Evolutionary conservation across 2,888 invertebrate genomes (phyloP), one percentile per base, ranked within the genome.

Genomic region (Pyrocoelia pectoralis): DNA sequence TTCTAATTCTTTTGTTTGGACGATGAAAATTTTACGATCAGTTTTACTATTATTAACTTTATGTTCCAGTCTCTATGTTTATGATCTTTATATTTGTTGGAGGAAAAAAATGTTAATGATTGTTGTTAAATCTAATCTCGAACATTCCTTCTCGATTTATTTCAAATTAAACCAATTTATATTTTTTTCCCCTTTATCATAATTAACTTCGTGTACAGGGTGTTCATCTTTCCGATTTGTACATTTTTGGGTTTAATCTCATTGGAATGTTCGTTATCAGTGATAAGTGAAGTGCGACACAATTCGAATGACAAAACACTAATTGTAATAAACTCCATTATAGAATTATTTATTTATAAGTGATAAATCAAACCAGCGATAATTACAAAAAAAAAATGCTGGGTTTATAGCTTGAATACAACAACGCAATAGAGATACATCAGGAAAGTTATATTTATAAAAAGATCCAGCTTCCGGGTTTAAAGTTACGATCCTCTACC

Each of bases 11-110:
- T 63, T 63, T 63, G 63, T 63, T 63, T 63, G 63, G 63, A 58
- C 46, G 58, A 59, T 63, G 63, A 59, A 62, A 62, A 58, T 63
- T 63, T 63, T 63, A 63, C 50, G 59, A 59, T 19, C 63, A 54
- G 63, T 59, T 62, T 62, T 59, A 59, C 63, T 63, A 63, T 63
- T 63, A 58, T 63, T 63, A 63, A 59, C 59, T 59, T 58, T 62
- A 59, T 54, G 58, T 49, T 51, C 54, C 53, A 62, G 57, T 53
- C 58, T 41, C 54, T 59, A 55, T 33, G 58, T 63, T 62, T 63
- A 63, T 50, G 58, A 41, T 46, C 59, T 13, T 19, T 15, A 12
- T 24, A 43, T 40, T 58, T 43, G 10, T 33, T 24, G 8, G n/a
- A n/a, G 24, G 24, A 53, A 57, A 56, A 62, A 55, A 49, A 33